These are phyloP conservation scores for Poecile atricapillus DNA, from an alignment of 2,113 vertebrate species.

Conservation along the genomic window DNA sequence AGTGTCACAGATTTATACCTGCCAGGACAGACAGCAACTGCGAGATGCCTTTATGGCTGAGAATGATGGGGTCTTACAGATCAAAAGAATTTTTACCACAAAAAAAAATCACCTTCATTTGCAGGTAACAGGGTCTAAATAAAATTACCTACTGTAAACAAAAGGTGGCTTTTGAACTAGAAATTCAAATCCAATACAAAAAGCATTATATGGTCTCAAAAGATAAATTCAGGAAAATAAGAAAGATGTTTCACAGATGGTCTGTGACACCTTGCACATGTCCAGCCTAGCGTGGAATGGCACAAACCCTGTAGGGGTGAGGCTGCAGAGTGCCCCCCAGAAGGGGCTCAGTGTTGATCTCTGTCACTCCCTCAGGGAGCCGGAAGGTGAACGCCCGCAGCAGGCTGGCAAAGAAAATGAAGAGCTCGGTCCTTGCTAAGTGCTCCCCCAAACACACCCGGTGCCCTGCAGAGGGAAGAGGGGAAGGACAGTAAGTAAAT, in stretches of 20 bases:
- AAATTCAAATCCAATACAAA: neutral
- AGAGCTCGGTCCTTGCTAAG: conserved; percentile 36
- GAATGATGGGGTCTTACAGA: neutral
- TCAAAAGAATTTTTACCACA: neutral
- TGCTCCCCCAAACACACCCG: conserved; percentile 52
- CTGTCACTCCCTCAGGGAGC: neutral
- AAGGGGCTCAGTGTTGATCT: neutral
- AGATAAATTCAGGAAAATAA: neutral
- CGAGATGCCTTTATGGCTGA: neutral
- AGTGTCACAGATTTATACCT: neutral
- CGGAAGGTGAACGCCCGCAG: neutral
- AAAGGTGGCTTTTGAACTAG: neutral
- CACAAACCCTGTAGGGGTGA: conserved; percentile 22
- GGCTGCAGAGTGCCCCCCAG: neutral
- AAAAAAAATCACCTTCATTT: neutral
- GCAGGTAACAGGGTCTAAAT: neutral
- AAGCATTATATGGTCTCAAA: neutral
- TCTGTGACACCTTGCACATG: neutral
- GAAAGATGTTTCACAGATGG: neutral
- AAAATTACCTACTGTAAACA: neutral
- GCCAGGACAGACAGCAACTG: neutral
- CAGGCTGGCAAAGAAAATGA: conserved; percentile 55
- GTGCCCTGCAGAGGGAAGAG: conserved; percentile 21
- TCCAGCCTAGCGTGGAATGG: conserved; percentile 12
- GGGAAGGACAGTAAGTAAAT: neutral